Evolutionary conservation across 2,888 invertebrate species (phyloP).

Genomic region (Chymomyza fuscimana): DNA sequence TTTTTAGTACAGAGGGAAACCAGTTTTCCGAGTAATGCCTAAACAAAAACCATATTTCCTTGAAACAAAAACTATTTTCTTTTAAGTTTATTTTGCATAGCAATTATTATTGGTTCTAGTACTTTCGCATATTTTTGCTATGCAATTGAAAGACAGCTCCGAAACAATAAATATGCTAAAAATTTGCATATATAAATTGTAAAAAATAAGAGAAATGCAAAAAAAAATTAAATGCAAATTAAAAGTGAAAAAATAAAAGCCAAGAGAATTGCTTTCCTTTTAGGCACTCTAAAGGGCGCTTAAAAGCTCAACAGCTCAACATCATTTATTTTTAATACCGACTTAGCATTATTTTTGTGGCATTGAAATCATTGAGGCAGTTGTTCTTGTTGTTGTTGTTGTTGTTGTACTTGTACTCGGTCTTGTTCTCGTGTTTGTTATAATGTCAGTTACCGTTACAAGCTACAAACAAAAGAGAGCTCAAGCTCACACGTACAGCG

Average conservation of each 20-base stretch:
- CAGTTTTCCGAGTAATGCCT: too few species aligned
- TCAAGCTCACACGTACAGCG: neutral
- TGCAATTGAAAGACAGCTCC: constrained; percentile 12
- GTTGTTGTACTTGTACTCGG: constrained; percentile 17
- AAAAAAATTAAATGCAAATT: neutral
- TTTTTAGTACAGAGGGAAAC: too few species aligned
- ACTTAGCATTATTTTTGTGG: constrained; percentile 60
- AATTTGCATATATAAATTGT: neutral
- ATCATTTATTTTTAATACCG: constrained; percentile 44
- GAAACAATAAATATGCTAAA: neutral
- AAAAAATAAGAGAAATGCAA: neutral
- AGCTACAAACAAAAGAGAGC: constrained; percentile 2
- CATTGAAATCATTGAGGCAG: constrained; percentile 55
- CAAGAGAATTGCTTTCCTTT: neutral
- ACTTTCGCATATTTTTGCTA: too few species aligned
- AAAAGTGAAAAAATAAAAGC: neutral
- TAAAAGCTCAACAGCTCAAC: neutral
- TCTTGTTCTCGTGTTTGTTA: constrained; percentile 10
- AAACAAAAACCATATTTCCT: too few species aligned
- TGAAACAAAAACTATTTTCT: too few species aligned
- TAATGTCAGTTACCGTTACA: neutral
- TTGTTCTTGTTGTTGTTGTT: constrained; percentile 27
- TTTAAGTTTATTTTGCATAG: too few species aligned
- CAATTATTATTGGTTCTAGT: too few species aligned
- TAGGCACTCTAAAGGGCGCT: neutral